Evolutionary conservation across 2,113 vertebrate species (phyloP), one percentile per base, ranked within the genome.

Genomic region (Thryonomys swinderianus): DNA sequence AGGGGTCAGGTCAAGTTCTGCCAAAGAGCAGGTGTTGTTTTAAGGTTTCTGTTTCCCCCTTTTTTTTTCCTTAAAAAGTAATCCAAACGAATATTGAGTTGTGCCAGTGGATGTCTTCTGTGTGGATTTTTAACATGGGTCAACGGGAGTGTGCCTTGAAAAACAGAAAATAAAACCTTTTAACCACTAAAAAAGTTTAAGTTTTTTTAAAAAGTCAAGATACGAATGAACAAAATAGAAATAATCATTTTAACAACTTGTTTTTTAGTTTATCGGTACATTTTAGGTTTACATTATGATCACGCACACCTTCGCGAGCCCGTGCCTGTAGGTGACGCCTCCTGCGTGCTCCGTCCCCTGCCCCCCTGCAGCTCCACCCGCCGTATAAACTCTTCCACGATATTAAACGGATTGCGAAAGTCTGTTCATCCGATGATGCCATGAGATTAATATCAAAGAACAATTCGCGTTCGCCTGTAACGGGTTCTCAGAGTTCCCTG

Each of bases 11-110:
- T 98, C 98, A 98, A 97, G 98, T 97, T 98, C 97, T 98, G 98
- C 97, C 51, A 79, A 98, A 97, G 96, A 98, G 98, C 98, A 99
- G 99, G 98, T 99, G 99, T 98, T 99, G 98, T 98, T 98, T 88
- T 97, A 98, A 98, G 97, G 87, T 90, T 98, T 97, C 97, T 95
- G 69, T 66, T 91, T 55, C 96, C 51, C 5, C 48, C 10, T 85
- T 42, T 80, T 87, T 79, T 59, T 83, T 8, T 91, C 76, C 95
- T 95, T 93, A 97, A 97, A 94, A 98, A 96, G 96, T 97, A 96
- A 97, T 95, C 96, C 96, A 95, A 97, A 97, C 96, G 96, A 81
- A 81, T 96, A 95, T 74, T 96, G 96, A 97, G 97, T 90, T 93
- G 55, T 95, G 90, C 64, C 76, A 76, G 32, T 62, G 12, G 84